Evolutionary conservation across 2,888 invertebrate genomes (phyloP).

Genomic region (Gibbula magus): DNA sequence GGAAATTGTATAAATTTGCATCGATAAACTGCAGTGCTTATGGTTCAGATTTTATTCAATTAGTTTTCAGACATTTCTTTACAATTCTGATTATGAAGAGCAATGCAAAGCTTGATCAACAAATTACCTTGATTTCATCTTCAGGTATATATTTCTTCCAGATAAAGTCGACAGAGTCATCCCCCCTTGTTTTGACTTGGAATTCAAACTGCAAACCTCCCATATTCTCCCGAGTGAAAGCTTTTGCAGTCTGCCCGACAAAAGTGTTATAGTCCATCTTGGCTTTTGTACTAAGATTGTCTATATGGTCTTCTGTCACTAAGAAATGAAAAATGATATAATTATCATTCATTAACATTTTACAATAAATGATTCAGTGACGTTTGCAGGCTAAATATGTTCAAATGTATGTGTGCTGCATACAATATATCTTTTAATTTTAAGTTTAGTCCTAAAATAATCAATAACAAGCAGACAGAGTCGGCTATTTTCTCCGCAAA

Average conservation of each 20-base stretch:
- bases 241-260: conserved; percentile 60
- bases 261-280: conserved; percentile 64
- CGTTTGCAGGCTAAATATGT: neutral
- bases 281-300: conserved; percentile 45
- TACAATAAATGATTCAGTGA: neutral
- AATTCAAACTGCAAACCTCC: conserved; percentile 56
- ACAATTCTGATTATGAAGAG: too few species aligned
- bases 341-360: neutral
- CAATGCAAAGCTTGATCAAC: too few species aligned
- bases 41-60: too few species aligned
- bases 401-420: neutral
- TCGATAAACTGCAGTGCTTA: too few species aligned
- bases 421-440: neutral
- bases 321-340: conserved; percentile 5
- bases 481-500: too few species aligned
- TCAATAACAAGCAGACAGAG: too few species aligned
- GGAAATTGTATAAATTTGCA: too few species aligned
- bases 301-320: conserved; percentile 64
- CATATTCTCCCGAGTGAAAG: conserved; percentile 52
- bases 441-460: neutral
- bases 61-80: too few species aligned
- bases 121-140: conserved; percentile 62
- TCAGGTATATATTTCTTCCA: conserved; percentile 65
- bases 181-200: conserved; percentile 48
- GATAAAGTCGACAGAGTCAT: conserved; percentile 46